Conservation (phyloP, 2,888 invertebrate genomes). For the Cordylochernes scorpioides region DNA sequence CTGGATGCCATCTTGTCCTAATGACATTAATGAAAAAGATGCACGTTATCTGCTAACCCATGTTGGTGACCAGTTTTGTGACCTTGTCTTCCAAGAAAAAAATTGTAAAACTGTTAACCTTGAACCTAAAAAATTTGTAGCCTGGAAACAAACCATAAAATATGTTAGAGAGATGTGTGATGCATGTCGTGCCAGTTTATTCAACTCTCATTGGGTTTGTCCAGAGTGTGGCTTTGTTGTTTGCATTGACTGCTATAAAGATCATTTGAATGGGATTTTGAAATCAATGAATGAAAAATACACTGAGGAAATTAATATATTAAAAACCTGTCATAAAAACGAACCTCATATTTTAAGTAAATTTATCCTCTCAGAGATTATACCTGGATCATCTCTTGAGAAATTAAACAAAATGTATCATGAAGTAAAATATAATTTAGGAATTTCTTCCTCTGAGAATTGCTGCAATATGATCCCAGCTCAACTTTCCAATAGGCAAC, state of each 20-base stretch:
- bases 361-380: slow-evolving; percentile 75
- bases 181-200: slow-evolving; percentile 24
- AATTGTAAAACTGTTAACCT: slow-evolving; percentile 28
- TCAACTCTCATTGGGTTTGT: slow-evolving; percentile 26
- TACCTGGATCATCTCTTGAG: slow-evolving; percentile 37
- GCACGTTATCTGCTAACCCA: slow-evolving; percentile 48
- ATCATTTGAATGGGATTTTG: slow-evolving; percentile 37
- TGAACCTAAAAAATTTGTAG: slow-evolving; percentile 40
- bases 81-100: slow-evolving; percentile 64
- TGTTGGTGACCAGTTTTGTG: slow-evolving; percentile 82
- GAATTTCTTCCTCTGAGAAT: too few relatives aligned
- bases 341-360: slow-evolving; percentile 53
- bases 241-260: slow-evolving; percentile 83
- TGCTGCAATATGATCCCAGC: too few relatives aligned
- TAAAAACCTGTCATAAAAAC: slow-evolving; percentile 59
- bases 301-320: too few relatives aligned
- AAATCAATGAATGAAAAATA: too few relatives aligned
- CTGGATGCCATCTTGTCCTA: too few relatives aligned
- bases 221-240: slow-evolving; percentile 30
- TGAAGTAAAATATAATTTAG: too few relatives aligned
- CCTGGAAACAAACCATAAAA: slow-evolving; percentile 88
- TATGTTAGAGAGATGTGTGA: slow-evolving; percentile 66
- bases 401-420: slow-evolving; percentile 35
- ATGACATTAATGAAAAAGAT: too few relatives aligned
- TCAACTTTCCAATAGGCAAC: too few relatives aligned